These are phyloP conservation scores for Umimayanthus chanpuru DNA, from an alignment of 92 coral and sea anemone genomes.

Conservation along the genomic window DNA sequence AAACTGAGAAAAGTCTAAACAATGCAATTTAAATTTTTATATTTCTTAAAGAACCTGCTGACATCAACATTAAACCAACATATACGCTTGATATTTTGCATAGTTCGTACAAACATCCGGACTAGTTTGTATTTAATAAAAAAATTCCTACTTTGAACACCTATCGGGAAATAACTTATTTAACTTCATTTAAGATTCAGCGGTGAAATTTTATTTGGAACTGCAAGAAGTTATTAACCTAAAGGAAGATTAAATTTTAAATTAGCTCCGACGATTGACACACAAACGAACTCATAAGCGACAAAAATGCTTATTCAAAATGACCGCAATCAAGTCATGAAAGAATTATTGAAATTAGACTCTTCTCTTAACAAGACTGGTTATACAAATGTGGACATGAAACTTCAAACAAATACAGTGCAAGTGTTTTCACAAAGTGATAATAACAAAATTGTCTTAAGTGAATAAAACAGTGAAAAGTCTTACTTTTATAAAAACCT, in stretches of 20 bases:
- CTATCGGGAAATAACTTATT: slow-evolving; percentile 63
- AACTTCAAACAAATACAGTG: slow-evolving; percentile 53
- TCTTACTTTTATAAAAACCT: background rate
- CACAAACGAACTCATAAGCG: slow-evolving; percentile 35
- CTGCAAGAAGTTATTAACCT: slow-evolving; percentile 75
- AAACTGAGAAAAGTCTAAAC: slow-evolving; percentile 61
- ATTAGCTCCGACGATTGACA: slow-evolving; percentile 53
- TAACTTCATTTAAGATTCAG: slow-evolving; percentile 72
- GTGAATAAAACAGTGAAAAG: slow-evolving; percentile 59
- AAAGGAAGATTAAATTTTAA: slow-evolving; percentile 69
- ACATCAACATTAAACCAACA: slow-evolving; percentile 74
- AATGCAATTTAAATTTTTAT: slow-evolving; percentile 68
- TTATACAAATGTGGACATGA: slow-evolving; percentile 39
- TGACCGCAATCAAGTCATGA: slow-evolving; percentile 27
- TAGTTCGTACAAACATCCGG: slow-evolving; percentile 84
- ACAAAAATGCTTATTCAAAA: slow-evolving; percentile 37
- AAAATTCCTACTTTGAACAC: slow-evolving; percentile 57
- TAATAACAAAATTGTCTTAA: slow-evolving; percentile 63
- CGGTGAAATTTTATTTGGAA: slow-evolving; percentile 62
- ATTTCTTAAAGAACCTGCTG: slow-evolving; percentile 86
- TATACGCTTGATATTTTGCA: slow-evolving; percentile 65
- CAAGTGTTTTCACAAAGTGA: slow-evolving; percentile 64
- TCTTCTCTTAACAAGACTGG: slow-evolving; percentile 28
- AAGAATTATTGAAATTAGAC: background rate
- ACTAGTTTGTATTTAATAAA: slow-evolving; percentile 55